Evolutionary conservation across 2,888 invertebrate genomes (phyloP).

Genomic region (Acanthosepion lycidas): DNA sequence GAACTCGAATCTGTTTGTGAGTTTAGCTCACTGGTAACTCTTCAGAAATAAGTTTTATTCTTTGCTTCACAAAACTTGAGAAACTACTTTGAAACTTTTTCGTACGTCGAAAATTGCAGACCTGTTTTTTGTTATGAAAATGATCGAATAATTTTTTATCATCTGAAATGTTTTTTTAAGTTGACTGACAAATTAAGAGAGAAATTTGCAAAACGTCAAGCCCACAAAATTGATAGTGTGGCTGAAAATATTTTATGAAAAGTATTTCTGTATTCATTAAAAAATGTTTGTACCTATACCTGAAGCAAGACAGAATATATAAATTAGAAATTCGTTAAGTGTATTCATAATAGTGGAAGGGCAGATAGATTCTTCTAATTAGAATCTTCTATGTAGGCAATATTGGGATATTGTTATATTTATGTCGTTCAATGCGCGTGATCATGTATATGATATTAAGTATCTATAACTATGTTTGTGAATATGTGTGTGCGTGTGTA

Average conservation of each 20-base stretch:
- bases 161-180: neutral
- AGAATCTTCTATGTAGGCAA: neutral
- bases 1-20: neutral
- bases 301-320: neutral
- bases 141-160: neutral
- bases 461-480: neutral
- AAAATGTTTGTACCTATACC: neutral
- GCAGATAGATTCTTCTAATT: neutral
- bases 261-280: neutral
- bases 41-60: neutral
- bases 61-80: neutral
- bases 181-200: neutral
- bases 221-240: neutral
- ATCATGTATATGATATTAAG: neutral
- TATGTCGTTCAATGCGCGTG: neutral
- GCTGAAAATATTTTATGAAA: neutral
- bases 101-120: neutral
- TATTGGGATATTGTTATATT: neutral
- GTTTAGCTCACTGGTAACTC: neutral
- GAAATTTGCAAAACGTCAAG: neutral
- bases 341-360: neutral
- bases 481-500: neutral
- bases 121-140: neutral
- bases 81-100: neutral
- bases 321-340: slow-evolving; percentile 33